Conservation (phyloP, 2,113 vertebrate genomes). For the Bufo gargarizans region DNA sequence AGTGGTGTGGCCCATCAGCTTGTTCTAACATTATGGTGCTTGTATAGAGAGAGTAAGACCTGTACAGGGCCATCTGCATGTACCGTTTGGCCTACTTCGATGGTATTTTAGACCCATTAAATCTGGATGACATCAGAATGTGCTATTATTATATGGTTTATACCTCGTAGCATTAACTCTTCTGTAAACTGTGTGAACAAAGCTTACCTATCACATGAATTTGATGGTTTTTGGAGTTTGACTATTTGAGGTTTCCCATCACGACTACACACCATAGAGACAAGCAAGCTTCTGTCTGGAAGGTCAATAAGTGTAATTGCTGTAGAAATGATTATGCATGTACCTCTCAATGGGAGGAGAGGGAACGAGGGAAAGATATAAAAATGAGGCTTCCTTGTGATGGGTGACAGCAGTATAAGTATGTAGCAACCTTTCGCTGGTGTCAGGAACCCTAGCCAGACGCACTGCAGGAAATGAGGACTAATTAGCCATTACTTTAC, state of each 20-base stretch:
- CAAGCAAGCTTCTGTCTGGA: background rate
- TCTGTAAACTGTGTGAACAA: too few relatives aligned
- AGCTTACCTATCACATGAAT: too few relatives aligned
- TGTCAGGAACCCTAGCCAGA: background rate
- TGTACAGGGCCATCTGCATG: too few relatives aligned
- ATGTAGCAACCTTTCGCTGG: slow-evolving; percentile 15
- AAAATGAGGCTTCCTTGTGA: background rate
- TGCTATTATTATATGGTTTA: too few relatives aligned
- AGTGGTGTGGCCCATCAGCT: background rate
- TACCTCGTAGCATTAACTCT: too few relatives aligned
- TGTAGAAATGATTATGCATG: background rate
- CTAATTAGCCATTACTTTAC: slow-evolving; percentile 18
- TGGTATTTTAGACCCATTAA: too few relatives aligned
- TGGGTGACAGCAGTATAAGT: slow-evolving; percentile 9
- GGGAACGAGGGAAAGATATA: background rate
- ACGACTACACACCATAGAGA: background rate
- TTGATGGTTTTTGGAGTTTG: background rate
- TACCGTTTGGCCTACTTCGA: too few relatives aligned
- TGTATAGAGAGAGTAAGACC: too few relatives aligned
- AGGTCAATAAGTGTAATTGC: background rate
- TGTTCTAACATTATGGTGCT: too few relatives aligned
- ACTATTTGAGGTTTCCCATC: background rate
- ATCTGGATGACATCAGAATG: too few relatives aligned
- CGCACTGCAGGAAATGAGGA: slow-evolving; percentile 1
- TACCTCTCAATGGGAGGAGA: background rate